Evolutionary conservation across 2,888 invertebrate genomes (phyloP).

Genomic region (Nephrotoma appendiculata): DNA sequence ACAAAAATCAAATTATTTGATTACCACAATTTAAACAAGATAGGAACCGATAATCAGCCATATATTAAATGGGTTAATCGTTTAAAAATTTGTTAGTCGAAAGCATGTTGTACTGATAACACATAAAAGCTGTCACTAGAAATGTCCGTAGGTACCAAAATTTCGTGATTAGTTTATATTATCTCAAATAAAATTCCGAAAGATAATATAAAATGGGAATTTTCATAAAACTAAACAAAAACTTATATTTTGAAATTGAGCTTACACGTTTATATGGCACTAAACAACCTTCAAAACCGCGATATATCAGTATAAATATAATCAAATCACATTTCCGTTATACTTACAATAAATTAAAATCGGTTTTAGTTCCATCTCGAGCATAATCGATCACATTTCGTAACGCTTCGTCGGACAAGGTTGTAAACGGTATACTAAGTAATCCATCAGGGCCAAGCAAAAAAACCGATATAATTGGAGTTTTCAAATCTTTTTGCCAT

Average conservation of each 20-base stretch:
- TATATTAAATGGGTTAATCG: not conserved
- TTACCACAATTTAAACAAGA: not conserved
- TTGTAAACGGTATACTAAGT: slow-evolving; percentile 74
- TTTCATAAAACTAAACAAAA: not conserved
- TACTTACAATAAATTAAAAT: slow-evolving; percentile 45
- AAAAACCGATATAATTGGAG: slow-evolving; percentile 86
- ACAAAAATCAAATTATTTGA: not conserved
- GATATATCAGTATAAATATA: not conserved
- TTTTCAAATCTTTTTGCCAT: slow-evolving; percentile 78
- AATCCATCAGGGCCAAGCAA: slow-evolving; percentile 60
- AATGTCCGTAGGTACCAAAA: not conserved
- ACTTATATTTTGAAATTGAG: not conserved
- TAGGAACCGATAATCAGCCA: not conserved
- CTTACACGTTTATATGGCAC: not conserved
- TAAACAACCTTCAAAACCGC: not conserved
- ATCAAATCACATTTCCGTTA: slow-evolving; percentile 6
- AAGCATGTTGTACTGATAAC: not conserved
- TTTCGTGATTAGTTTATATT: not conserved
- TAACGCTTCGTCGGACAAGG: slow-evolving; percentile 75
- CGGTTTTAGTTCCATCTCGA: slow-evolving; percentile 42
- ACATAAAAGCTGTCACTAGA: not conserved
- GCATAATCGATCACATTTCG: slow-evolving; percentile 50
- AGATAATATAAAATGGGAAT: not conserved
- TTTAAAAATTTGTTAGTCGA: not conserved
- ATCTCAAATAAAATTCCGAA: not conserved